A percentile compares a stretch with the other conserved stretches of the same genome.
These are phyloP conservation scores for Nematostella vectensis DNA, from an alignment of 92 coral and sea anemone genomes.

Conservation along the genomic window DNA sequence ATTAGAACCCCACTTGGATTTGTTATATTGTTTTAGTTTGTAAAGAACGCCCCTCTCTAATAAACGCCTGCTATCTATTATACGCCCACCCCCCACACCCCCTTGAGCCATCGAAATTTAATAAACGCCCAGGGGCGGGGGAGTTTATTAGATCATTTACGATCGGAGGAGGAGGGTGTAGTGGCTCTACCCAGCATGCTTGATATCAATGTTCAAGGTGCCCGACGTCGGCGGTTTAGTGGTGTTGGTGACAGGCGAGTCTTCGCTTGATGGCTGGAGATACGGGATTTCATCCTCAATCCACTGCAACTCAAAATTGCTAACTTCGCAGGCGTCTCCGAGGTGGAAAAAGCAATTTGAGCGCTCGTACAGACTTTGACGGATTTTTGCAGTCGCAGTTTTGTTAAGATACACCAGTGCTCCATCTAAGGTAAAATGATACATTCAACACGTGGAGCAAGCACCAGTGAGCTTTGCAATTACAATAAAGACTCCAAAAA, in stretches of 20 bases:
- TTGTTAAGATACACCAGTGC: slow-evolving; percentile 57
- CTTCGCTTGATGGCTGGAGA: background rate
- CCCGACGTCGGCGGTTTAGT: slow-evolving; percentile 42
- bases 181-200: slow-evolving; percentile 52
- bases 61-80: too few relatives aligned
- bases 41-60: too few relatives aligned
- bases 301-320: slow-evolving; percentile 76
- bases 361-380: slow-evolving; percentile 48
- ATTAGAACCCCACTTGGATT: too few relatives aligned
- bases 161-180: background rate
- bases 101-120: too few relatives aligned
- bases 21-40: too few relatives aligned
- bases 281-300: slow-evolving; percentile 14
- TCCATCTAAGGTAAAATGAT: slow-evolving; percentile 74
- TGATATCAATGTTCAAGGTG: slow-evolving; percentile 47
- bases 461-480: too few relatives aligned
- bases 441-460: too few relatives aligned
- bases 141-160: too few relatives aligned
- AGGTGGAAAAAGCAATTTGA: slow-evolving; percentile 53
- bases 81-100: too few relatives aligned
- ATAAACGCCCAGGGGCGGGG: too few relatives aligned
- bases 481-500: too few relatives aligned
- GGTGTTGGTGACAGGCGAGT: background rate
- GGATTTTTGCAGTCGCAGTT: slow-evolving; percentile 43
- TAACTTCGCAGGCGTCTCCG: slow-evolving; percentile 59